Base-by-base conservation (phyloP, 2,888 invertebrate genomes). In the Ectemnius cavifrons region DNA sequence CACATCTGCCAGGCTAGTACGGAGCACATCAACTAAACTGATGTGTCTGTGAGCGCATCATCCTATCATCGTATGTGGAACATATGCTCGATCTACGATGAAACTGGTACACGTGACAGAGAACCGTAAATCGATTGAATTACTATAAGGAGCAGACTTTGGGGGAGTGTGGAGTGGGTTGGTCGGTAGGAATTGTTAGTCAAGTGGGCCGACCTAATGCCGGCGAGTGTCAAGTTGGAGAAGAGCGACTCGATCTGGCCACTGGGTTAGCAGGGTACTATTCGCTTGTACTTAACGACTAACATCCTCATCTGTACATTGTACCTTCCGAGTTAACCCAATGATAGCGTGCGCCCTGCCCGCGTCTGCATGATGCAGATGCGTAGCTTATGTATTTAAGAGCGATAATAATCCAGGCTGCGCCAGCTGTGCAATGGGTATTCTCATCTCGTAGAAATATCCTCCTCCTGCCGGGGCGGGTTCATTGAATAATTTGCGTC, bases 281-380 rank as follows among this genome's bases (percentile, higher is more conserved):
- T 86, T 89, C 85, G 86, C 85, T 89, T 88, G 84, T 85, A 84
- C 84, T 84, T 88, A 88, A 88, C 87, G 81, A 87, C 86, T 85
- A 83, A 88, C 88, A 88, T 88, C 87, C 88, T 89, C 87, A 87
- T 88, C 84, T 84, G 84, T 81, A 79, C 80, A 85, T 87, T 85
- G 83, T 85, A 86, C 80, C 84, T 88, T 88, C 81, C 82, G 80
- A 85, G 83, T 82, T 86, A 83, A 85, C 83, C 76, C 78, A 80
- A 82, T 84, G 78, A 80, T 81, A 80, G 69, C 78, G 70, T 80
- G 67, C 75, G 73, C 72, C 60, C 73, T 71, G 37, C 37, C 37
- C 37, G 8, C 8, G 8, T 37, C 37, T 37, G 62, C 46, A 74
- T 61, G 73, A 81, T 78, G 70, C 78, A 74, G 73, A 73, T 70